Conservation (phyloP, 2,113 vertebrate species). For the Menidia beryllina region DNA sequence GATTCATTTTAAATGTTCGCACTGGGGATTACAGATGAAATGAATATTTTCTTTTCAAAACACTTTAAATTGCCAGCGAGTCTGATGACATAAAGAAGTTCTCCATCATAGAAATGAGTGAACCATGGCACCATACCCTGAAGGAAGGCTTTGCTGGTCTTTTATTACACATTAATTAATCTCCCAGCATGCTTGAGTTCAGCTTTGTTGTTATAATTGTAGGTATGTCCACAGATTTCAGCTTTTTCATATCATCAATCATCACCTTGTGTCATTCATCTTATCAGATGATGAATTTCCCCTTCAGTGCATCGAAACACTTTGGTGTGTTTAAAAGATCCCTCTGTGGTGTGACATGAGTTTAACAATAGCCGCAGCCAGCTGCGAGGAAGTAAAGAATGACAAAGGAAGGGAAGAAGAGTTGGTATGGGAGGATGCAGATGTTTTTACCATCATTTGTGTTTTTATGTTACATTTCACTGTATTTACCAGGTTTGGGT, state of each 20-base stretch:
- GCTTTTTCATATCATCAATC: background rate
- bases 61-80: too few species aligned
- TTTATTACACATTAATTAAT: background rate
- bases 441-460: slow-evolving; percentile 7
- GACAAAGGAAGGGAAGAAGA: slow-evolving; percentile 1
- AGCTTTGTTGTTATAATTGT: background rate
- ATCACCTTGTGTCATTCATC: background rate
- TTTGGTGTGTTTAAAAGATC: background rate
- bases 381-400: slow-evolving; percentile 35
- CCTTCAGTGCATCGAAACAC: background rate
- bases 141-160: background rate
- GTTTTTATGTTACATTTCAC: slow-evolving; percentile 2
- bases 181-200: background rate
- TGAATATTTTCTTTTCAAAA: slow-evolving; percentile 15
- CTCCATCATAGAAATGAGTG: background rate
- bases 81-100: background rate
- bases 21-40: too few species aligned
- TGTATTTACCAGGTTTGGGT: background rate
- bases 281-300: slow-evolving; percentile 1
- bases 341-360: background rate
- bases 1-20: too few species aligned
- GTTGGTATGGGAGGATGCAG: slow-evolving; percentile 13
- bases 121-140: background rate
- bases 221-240: background rate
- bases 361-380: slow-evolving; percentile 18